Percentiles rank a stretch among this genome's conserved stretches.
phyloP scores from a whole-genome alignment of 2,113 vertebrate genomes.

The Istiophorus platypterus region DNA sequence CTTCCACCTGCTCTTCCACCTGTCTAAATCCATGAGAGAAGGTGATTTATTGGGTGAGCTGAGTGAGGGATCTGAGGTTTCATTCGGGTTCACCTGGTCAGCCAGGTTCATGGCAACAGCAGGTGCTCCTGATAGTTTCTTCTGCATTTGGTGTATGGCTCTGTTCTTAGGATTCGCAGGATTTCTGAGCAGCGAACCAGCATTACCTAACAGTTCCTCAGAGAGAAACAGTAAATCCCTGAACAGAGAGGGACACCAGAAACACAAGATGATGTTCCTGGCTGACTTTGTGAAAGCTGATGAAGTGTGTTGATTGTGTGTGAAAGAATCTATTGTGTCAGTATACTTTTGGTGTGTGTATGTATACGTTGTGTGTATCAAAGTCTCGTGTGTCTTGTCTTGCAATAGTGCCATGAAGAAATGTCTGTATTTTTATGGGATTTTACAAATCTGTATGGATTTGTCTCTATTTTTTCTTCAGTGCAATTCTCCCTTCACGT shows the following conservation, averaged over 20 bases:
- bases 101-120: constrained; percentile 44
- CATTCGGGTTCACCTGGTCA: constrained; percentile 46
- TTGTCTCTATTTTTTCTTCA: background rate
- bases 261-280: constrained; percentile 41
- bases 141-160: constrained; percentile 8
- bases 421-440: constrained; percentile 39
- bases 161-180: constrained; percentile 9
- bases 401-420: constrained; percentile 14
- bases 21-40: constrained; percentile 13
- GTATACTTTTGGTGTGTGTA: constrained; percentile 11
- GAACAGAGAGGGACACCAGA: constrained; percentile 56
- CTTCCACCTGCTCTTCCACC: background rate
- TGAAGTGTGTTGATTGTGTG: constrained; percentile 40
- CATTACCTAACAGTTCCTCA: constrained; percentile 45
- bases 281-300: constrained; percentile 40
- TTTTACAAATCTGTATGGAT: constrained; percentile 6
- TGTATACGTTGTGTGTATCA: constrained; percentile 16
- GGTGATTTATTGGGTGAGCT: constrained; percentile 48
- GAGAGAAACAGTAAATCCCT: constrained; percentile 54
- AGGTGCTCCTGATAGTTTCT: constrained; percentile 44
- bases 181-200: constrained; percentile 31
- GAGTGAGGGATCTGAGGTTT: constrained; percentile 32
- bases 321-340: constrained; percentile 18
- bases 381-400: constrained; percentile 24
- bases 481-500: constrained; percentile 6